phyloP scores from a whole-genome alignment of 2,888 invertebrate species.

The Parnassius apollo region DNA sequence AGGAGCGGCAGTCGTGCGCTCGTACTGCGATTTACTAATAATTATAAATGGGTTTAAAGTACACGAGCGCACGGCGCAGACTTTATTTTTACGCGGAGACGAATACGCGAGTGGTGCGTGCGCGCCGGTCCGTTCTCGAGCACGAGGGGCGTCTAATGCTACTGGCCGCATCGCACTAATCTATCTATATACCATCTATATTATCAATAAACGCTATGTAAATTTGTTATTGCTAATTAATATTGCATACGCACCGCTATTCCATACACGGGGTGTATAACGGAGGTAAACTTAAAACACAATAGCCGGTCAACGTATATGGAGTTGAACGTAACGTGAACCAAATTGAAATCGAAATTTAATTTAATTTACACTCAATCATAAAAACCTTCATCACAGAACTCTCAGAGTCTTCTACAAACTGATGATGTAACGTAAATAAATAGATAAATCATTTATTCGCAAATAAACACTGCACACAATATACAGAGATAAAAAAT shows the following conservation, averaged over 20 bases:
- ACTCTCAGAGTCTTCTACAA: too few species aligned
- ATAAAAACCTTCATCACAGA: too few species aligned
- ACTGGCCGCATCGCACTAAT: constrained; percentile 52
- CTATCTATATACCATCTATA: too few species aligned
- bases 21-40: constrained; percentile 79
- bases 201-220: constrained; percentile 66
- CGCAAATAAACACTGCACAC: too few species aligned
- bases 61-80: constrained; percentile 72
- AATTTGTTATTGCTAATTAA: constrained; percentile 70
- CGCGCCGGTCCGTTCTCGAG: constrained; percentile 53
- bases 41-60: constrained; percentile 79
- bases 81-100: constrained; percentile 80
- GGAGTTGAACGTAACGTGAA: constrained; percentile 47
- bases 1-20: constrained; percentile 72
- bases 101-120: constrained; percentile 71
- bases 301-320: constrained; percentile 57
- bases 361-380: neutral
- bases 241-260: constrained; percentile 64
- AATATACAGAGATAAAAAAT: too few species aligned
- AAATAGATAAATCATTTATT: too few species aligned
- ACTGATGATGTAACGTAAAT: too few species aligned
- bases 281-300: constrained; percentile 63
- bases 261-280: constrained; percentile 69
- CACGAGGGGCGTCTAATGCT: constrained; percentile 61
- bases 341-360: constrained; percentile 37